Conservation (phyloP, 2,888 invertebrate species). For the Cerceris ruficornis region DNA sequence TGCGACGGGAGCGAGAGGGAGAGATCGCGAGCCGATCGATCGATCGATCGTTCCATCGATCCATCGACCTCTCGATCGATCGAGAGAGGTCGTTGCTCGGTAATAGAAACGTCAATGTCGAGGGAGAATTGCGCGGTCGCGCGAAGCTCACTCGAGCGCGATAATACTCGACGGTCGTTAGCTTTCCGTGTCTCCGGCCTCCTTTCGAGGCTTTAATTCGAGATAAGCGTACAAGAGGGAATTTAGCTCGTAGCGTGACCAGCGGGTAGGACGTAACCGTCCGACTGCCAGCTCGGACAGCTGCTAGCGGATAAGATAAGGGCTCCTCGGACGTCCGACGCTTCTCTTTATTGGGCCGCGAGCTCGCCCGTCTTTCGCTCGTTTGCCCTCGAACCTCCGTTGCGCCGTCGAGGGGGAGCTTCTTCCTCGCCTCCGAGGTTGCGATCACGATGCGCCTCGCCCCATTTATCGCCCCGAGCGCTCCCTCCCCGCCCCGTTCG, state of each 20-base stretch:
- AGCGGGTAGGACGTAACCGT: slow-evolving; percentile 65
- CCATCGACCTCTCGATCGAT: background rate
- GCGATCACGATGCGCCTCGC: background rate
- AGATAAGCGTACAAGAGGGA: slow-evolving; percentile 54
- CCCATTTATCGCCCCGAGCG: no score
- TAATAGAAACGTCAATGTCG: slow-evolving; percentile 68
- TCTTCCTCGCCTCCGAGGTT: background rate
- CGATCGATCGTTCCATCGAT: no score
- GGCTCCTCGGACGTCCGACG: slow-evolving; percentile 49
- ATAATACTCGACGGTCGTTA: slow-evolving; percentile 64
- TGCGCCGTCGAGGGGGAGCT: background rate
- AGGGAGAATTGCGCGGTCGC: slow-evolving; percentile 57
- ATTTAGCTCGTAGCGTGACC: slow-evolving; percentile 66
- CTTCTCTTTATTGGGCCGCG: slow-evolving; percentile 67
- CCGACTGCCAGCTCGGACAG: slow-evolving; percentile 61
- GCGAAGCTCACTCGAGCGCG: slow-evolving; percentile 65
- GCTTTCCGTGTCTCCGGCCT: slow-evolving; percentile 66
- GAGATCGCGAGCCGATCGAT: no score
- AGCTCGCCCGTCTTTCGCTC: slow-evolving; percentile 55
- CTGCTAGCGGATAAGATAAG: slow-evolving; percentile 67
- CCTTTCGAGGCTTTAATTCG: slow-evolving; percentile 63
- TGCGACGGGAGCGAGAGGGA: no score
- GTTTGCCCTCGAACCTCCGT: background rate
- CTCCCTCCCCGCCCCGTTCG: no score
- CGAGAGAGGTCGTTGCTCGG: slow-evolving; percentile 7